phyloP scores from a whole-genome alignment of 2,888 invertebrate genomes.

The Pterobdella sp. region DNA sequence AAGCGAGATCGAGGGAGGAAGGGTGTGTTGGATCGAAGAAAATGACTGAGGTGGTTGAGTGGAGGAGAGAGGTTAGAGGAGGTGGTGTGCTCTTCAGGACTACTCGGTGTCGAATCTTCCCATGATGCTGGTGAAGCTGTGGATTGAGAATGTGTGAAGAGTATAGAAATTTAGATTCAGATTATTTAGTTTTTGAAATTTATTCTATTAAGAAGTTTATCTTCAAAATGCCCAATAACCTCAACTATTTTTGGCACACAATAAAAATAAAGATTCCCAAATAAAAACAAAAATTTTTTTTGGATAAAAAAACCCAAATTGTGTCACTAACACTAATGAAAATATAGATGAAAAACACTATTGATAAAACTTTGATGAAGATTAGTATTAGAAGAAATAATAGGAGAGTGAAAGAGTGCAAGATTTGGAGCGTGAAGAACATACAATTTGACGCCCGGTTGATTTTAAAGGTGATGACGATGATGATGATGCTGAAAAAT shows the following conservation, averaged over 20 bases:
- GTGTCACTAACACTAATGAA: too few species aligned
- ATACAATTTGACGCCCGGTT: constrained; percentile 6
- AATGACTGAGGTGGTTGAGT: constrained; percentile 3
- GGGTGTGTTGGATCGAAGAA: background rate
- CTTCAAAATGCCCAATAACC: too few species aligned
- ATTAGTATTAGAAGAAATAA: background rate
- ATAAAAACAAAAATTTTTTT: too few species aligned
- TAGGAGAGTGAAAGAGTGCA: constrained; percentile 1
- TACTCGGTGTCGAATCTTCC: background rate
- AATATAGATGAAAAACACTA: too few species aligned
- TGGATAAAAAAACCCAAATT: too few species aligned
- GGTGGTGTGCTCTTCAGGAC: background rate
- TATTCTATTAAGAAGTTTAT: too few species aligned
- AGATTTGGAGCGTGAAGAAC: constrained; percentile 1
- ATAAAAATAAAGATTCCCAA: too few species aligned
- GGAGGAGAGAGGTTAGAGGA: constrained; percentile 8
- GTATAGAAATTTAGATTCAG: too few species aligned
- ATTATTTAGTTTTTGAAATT: too few species aligned
- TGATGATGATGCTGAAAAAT: constrained; percentile 6
- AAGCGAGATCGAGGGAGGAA: background rate
- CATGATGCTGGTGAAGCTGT: background rate
- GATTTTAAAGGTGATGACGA: background rate
- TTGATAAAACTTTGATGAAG: too few species aligned
- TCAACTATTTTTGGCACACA: too few species aligned
- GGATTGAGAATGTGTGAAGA: too few species aligned